Base-by-base conservation (phyloP, 2,888 invertebrate species). In the Ctena decussata region DNA sequence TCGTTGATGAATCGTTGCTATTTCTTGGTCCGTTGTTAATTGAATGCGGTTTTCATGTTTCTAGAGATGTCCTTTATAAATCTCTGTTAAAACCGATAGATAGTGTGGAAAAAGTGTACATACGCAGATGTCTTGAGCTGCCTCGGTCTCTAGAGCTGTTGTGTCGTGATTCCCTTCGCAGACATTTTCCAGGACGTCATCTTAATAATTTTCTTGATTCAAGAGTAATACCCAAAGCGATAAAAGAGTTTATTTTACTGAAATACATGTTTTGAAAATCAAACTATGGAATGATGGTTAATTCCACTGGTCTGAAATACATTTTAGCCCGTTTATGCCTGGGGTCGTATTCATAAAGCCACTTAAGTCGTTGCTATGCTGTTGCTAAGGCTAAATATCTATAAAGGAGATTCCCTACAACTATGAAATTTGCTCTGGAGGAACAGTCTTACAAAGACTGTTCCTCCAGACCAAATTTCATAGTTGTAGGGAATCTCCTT, bases 191-290 rank as follows among this genome's bases (percentile, higher is more conserved):
- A 41, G 76, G 76, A n/a, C 37, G 27, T 0, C 5, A 21, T 6
- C 35, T 76, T 2, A 60, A 76, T 35, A 21, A 37, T 21, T 60
- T 60, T 65, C 30, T 76, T 30, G 27, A 65, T 15, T n/a, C 1
- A 11, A 41, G 24, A n/a, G 27, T 32, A 2, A 60, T 76, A 8
- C 76, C 76, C 1, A 8, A n/a, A 30, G 39, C 30, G 15, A 32
- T 76, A 6, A 24, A 60, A 30, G 65, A 76, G 27, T 76, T 76
- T 35, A 76, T 77, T 70, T 24, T 77, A 15, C 15, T 41, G n/a
- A n/a, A n/a, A n/a, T n/a, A n/a, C n/a, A n/a, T n/a, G n/a, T n/a
- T n/a, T n/a, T n/a, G n/a, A n/a, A n/a, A n/a, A n/a, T n/a, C n/a
- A n/a, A n/a, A n/a, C n/a, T n/a, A n/a, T n/a, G n/a, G n/a, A n/a